Evolutionary conservation across 1,140 invertebrate species (phyloP).

Genomic region (Macrobrachium nipponense): DNA sequence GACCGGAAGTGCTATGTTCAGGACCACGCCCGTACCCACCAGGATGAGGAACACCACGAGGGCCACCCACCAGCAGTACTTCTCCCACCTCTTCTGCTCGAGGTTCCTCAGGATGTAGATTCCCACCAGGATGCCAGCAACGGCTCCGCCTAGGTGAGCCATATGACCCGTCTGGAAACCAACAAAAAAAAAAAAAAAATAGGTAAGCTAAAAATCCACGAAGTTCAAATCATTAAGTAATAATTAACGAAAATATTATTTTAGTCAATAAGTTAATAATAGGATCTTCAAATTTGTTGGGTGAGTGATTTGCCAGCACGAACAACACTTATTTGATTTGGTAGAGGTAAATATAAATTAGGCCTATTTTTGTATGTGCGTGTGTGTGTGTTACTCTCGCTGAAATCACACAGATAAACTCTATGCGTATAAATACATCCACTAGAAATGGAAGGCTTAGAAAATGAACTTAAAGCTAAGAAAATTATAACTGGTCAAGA

Average conservation of each 20-base stretch:
- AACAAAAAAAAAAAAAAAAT: too few relatives aligned
- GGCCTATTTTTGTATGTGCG: too few relatives aligned
- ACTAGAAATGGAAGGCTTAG: too few relatives aligned
- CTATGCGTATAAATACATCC: too few relatives aligned
- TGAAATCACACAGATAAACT: too few relatives aligned
- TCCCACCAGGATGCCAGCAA: slow-evolving; percentile 93
- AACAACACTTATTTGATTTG: too few relatives aligned
- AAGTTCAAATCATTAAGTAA: background rate
- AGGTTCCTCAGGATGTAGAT: slow-evolving; percentile 91
- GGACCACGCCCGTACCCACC: slow-evolving; percentile 69
- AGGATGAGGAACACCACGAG: slow-evolving; percentile 81
- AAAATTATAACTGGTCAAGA: too few relatives aligned
- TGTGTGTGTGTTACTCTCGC: too few relatives aligned
- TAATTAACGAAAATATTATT: background rate
- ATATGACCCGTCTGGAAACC: slow-evolving; percentile 75
- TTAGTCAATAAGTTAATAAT: background rate
- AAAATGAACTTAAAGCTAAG: too few relatives aligned
- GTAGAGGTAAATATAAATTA: too few relatives aligned
- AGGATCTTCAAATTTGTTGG: too few relatives aligned
- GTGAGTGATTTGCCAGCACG: too few relatives aligned
- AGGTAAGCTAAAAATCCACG: background rate
- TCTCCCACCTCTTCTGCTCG: slow-evolving; percentile 86
- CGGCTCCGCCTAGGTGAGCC: slow-evolving; percentile 81
- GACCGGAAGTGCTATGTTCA: slow-evolving; percentile 43
- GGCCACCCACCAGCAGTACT: slow-evolving; percentile 83